These are phyloP conservation scores for Caranx melampygus DNA, from an alignment of 2,113 vertebrate species.

Conservation along the genomic window DNA sequence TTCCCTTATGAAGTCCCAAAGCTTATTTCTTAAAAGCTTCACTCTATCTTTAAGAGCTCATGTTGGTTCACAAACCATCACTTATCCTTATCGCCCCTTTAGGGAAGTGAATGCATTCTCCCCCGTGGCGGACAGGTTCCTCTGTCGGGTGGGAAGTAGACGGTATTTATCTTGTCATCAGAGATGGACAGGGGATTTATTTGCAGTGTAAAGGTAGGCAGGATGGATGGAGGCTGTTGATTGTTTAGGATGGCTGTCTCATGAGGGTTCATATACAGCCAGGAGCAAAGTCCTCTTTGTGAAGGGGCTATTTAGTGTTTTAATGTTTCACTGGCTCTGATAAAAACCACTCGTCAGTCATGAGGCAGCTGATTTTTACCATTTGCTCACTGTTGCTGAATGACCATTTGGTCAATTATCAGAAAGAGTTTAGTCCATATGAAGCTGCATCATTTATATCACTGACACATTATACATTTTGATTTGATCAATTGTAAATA, in stretches of 20 bases:
- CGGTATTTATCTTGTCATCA: conserved; percentile 72
- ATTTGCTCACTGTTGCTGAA: not conserved
- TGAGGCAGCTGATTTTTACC: not conserved
- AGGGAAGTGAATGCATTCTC: conserved; percentile 37
- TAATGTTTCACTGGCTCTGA: conserved; percentile 21
- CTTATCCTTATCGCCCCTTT: conserved; percentile 60
- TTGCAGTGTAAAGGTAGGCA: conserved; percentile 57
- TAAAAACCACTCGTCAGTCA: not conserved
- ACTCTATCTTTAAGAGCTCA: conserved; percentile 39
- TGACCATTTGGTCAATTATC: not conserved
- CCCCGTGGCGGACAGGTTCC: conserved; percentile 55
- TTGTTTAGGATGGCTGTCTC: conserved; percentile 32
- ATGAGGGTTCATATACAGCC: conserved; percentile 45
- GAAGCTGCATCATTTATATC: no score
- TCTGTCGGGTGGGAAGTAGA: conserved; percentile 50
- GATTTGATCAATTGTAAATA: not conserved
- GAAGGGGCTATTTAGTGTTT: conserved; percentile 35
- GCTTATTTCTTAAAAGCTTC: conserved; percentile 30
- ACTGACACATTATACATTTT: not conserved
- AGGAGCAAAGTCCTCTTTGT: not conserved
- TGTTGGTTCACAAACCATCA: conserved; percentile 53
- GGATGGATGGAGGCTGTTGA: conserved; percentile 30
- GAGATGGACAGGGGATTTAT: conserved; percentile 67
- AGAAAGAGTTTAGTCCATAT: no score
- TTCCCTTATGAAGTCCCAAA: conserved; percentile 13